Percentiles rank a stretch among this genome's conserved stretches.
These are phyloP conservation scores for Oreochromis niloticus DNA, from an alignment of 2,113 vertebrate species.

Conservation along the genomic window DNA sequence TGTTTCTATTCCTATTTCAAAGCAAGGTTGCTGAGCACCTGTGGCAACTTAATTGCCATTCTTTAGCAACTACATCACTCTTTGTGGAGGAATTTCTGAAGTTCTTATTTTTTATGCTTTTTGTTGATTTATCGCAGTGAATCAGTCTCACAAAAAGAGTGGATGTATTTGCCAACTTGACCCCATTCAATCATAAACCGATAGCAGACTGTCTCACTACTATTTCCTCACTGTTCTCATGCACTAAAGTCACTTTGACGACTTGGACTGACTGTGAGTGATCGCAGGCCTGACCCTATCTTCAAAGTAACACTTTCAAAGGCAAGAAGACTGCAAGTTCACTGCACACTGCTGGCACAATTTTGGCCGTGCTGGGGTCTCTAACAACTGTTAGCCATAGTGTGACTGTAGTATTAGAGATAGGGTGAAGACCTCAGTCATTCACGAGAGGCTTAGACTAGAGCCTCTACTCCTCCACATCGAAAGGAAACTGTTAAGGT, in stretches of 20 bases:
- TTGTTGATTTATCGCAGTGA: not conserved
- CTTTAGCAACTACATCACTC: not conserved
- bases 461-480: not conserved
- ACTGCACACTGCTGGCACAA: not conserved
- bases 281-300: not conserved
- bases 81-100: not conserved
- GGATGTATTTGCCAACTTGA: not conserved
- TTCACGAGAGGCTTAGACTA: not conserved
- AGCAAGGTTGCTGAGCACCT: not conserved
- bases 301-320: not conserved
- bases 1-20: not conserved
- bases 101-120: not conserved
- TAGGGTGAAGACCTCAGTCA: not conserved
- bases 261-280: not conserved
- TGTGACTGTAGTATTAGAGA: not conserved
- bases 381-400: not conserved
- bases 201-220: not conserved
- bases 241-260: not conserved
- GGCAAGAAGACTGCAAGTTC: not conserved
- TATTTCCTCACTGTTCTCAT: not conserved
- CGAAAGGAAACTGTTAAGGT: not conserved
- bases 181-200: not conserved
- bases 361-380: not conserved
- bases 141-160: not conserved
- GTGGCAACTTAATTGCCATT: not conserved